Conservation (phyloP, 2,113 vertebrate species). For the Coturnix japonica region DNA sequence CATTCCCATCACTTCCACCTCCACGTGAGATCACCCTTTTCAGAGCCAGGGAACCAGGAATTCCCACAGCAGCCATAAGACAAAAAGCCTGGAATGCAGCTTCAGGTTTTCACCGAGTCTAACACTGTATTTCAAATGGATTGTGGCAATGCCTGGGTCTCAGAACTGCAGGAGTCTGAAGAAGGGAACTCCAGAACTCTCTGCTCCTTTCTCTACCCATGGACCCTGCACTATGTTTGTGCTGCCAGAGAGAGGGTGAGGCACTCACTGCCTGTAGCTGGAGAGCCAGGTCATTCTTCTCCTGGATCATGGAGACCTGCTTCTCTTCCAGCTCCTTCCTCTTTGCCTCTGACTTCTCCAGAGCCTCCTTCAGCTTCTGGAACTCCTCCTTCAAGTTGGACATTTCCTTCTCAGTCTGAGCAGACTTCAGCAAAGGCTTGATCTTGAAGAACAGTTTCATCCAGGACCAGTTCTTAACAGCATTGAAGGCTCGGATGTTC, state of each 20-base stretch:
- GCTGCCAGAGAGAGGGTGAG: not conserved
- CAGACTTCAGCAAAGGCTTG: slow-evolving; percentile 91
- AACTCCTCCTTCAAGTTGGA: slow-evolving; percentile 86
- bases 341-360: slow-evolving; percentile 89
- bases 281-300: slow-evolving; percentile 92
- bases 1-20: accelerated
- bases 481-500: slow-evolving; percentile 93
- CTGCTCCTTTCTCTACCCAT: not conserved
- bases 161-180: not conserved
- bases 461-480: slow-evolving; percentile 96
- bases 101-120: not conserved
- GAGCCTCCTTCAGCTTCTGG: slow-evolving; percentile 86
- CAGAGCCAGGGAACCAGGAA: not conserved
- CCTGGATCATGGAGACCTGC: slow-evolving; percentile 90
- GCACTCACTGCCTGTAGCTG: slow-evolving; percentile 92
- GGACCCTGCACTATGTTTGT: not conserved
- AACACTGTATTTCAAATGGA: not conserved
- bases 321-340: slow-evolving; percentile 93
- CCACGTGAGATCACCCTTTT: not conserved
- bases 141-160: not conserved
- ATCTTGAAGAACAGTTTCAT: slow-evolving; percentile 98
- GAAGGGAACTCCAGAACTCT: not conserved
- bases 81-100: not conserved
- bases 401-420: slow-evolving; percentile 92
- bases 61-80: not conserved